Percentiles rank a stretch among this genome's conserved stretches.
Conservation (phyloP, 2,113 vertebrate genomes). For the Struthidea cinerea region DNA sequence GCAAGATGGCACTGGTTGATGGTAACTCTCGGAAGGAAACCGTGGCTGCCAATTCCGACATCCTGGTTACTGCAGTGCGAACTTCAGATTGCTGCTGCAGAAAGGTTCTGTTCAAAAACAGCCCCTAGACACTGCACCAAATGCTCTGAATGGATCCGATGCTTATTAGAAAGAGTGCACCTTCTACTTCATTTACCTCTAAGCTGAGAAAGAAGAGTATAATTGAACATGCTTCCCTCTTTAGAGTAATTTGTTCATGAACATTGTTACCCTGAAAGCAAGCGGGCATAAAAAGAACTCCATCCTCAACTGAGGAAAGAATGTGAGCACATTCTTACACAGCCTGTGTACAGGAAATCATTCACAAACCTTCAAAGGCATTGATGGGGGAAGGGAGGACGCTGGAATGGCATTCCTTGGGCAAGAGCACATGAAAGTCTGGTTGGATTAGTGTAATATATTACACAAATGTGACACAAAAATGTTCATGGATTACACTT, state of each 20-base stretch:
- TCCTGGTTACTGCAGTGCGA: not conserved
- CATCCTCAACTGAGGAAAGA: not conserved
- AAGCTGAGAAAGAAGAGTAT: not conserved
- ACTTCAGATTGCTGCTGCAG: not conserved
- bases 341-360: slow-evolving; percentile 58
- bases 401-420: slow-evolving; percentile 49
- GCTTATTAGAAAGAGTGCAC: not conserved
- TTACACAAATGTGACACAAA: slow-evolving; percentile 68
- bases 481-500: slow-evolving; percentile 68
- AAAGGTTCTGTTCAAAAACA: not conserved
- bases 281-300: not conserved
- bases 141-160: rapidly evolving
- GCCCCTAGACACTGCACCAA: not conserved
- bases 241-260: slow-evolving; percentile 24
- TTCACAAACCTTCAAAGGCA: slow-evolving; percentile 65
- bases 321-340: slow-evolving; percentile 26
- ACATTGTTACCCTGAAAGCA: not conserved
- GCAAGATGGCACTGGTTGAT: not conserved
- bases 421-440: slow-evolving; percentile 67
- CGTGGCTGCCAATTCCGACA: not conserved
- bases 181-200: slow-evolving; percentile 36
- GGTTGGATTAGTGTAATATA: slow-evolving; percentile 62
- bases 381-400: slow-evolving; percentile 43
- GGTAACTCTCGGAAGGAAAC: not conserved
- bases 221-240: slow-evolving; percentile 42